Evolutionary conservation across 2,797 vertebrate genomes (phyloP), one percentile per base, ranked within the genome.

Genomic region (Syndactyla subalaris): DNA sequence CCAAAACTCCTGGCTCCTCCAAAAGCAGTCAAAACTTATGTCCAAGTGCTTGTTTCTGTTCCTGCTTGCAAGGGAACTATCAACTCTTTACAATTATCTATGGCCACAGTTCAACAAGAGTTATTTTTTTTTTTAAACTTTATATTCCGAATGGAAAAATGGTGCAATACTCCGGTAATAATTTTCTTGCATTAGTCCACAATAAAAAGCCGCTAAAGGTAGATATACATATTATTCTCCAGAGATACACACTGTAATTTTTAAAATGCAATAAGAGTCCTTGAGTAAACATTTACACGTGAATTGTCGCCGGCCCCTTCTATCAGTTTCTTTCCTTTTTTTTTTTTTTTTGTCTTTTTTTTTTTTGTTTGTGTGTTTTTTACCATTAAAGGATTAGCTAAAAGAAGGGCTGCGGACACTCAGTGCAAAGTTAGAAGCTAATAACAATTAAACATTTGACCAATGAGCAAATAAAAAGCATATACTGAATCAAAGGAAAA

Each of bases 201-300:
- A 98, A 99, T 98, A 98, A 99, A 97, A 99, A 99, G 99, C 98
- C 97, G 99, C 98, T 99, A 98, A 99, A 99, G 98, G 99, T 99
- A 99, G 98, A 99, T 98, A 98, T 98, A 98, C 98, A 98, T 98
- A 98, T 98, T 98, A 98, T 98, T 98, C 97, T 98, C 98, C 99
- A 99, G 99, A 99, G 98, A 98, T 98, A 98, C 94, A 99, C 98
- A 98, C 98, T 98, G 98, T 98, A 97, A 98, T 96, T 97, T 97
- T 98, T 98, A 97, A 98, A 96, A 98, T 95, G 96, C 97, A 70
- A 12, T 96, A 98, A 97, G 97, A 98, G 98, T 99, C 99, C 99
- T 99, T 99, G 99, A 99, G 99, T 99, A 99, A 99, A 99, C 99
- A 99, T 99, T 98, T 98, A 99, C 99, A 99, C 99, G 18, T 99